A percentile compares a stretch with the other conserved stretches of the same genome.
phyloP scores from a whole-genome alignment of 2,888 invertebrate genomes.

The Cepaea hortensis region DNA sequence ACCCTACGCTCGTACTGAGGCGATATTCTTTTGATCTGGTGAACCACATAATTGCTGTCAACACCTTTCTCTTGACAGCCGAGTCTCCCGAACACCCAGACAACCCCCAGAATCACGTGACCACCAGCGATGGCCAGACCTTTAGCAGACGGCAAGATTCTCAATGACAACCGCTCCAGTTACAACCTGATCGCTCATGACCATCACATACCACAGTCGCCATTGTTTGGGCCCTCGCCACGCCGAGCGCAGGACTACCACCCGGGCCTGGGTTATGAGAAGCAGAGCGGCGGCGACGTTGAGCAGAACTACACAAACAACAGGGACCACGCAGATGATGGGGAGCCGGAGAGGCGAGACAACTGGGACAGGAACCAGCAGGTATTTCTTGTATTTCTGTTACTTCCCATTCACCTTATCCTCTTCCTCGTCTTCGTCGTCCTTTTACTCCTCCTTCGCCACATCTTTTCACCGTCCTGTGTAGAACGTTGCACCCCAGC shows the following conservation, averaged over 20 bases:
- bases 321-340: neutral
- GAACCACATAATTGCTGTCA: neutral
- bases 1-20: no score
- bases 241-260: neutral
- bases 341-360: neutral
- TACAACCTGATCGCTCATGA: constrained; percentile 41
- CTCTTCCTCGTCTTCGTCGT: no score
- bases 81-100: neutral
- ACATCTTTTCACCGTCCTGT: no score
- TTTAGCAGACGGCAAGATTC: constrained; percentile 11
- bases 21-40: no score
- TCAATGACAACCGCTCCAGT: constrained; percentile 42
- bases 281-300: neutral
- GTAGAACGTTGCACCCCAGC: no score
- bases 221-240: constrained; percentile 20
- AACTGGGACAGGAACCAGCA: neutral
- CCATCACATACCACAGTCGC: constrained; percentile 39
- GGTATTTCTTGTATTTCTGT: neutral
- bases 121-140: constrained; percentile 24
- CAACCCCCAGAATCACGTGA: neutral
- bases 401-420: neutral
- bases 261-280: neutral
- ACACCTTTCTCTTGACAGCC: neutral
- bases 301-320: no score
- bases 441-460: no score